Evolutionary conservation across 2,888 invertebrate genomes (phyloP).

Genomic region (Leptinotarsa juncta): DNA sequence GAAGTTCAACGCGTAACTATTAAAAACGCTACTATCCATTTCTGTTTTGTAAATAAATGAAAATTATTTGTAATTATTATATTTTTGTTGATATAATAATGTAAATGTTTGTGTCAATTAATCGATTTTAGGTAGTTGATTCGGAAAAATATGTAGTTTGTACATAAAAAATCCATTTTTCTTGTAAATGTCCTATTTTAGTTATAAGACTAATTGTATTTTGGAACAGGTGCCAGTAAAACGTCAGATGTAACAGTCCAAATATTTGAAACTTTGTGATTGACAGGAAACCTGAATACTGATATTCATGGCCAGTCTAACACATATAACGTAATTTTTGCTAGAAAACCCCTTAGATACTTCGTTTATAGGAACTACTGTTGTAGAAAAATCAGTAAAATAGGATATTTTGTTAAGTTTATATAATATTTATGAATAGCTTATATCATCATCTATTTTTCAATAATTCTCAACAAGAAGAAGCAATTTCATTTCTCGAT

Average conservation of each 20-base stretch:
- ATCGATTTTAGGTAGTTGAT: neutral
- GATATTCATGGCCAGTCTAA: neutral
- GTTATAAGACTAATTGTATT: constrained; percentile 43
- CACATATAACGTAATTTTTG: constrained; percentile 14
- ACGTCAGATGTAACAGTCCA: constrained; percentile 49
- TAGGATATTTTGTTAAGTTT: constrained; percentile 48
- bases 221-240: constrained; percentile 57
- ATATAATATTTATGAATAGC: constrained; percentile 33
- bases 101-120: constrained; percentile 12
- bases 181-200: constrained; percentile 43
- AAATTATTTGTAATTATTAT: constrained; percentile 31
- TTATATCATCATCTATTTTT: neutral
- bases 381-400: constrained; percentile 31
- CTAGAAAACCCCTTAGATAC: constrained; percentile 40
- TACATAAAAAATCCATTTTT: constrained; percentile 38
- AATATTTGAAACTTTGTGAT: constrained; percentile 1
- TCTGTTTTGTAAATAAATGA: constrained; percentile 26
- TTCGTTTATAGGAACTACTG: constrained; percentile 45
- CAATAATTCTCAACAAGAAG: neutral
- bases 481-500: no score
- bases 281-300: neutral
- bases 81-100: constrained; percentile 25
- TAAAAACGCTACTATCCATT: neutral
- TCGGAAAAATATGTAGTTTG: constrained; percentile 27
- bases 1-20: neutral